These are phyloP conservation scores for Tipula helvola DNA, from an alignment of 2,888 invertebrate genomes.

Conservation along the genomic window DNA sequence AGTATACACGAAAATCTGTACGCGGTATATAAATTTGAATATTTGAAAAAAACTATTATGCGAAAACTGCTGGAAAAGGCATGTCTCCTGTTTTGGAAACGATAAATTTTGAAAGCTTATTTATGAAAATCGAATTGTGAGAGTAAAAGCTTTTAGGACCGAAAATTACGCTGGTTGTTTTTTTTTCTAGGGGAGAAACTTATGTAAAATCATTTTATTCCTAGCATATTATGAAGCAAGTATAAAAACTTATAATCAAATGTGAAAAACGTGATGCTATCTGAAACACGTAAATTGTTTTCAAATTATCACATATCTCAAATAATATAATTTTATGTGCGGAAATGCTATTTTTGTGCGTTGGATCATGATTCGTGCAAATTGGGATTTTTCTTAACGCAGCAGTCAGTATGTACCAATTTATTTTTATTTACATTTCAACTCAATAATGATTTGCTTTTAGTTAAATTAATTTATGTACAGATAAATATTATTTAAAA, in stretches of 20 bases:
- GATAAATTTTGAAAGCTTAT: not conserved
- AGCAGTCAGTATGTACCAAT: no score
- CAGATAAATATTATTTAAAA: no score
- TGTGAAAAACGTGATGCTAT: not conserved
- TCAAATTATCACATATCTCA: not conserved
- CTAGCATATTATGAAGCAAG: not conserved
- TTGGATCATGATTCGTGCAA: not conserved
- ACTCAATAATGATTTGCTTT: no score
- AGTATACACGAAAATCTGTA: not conserved
- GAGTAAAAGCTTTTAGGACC: not conserved
- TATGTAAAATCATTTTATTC: not conserved
- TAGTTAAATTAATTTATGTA: no score
- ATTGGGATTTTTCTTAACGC: not conserved
- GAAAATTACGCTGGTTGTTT: not conserved
- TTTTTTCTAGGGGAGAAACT: not conserved
- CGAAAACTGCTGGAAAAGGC: not conserved
- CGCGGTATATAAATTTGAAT: not conserved
- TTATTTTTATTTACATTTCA: no score
- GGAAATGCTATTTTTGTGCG: not conserved
- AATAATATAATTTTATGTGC: not conserved
- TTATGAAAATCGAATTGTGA: not conserved
- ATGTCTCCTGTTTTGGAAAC: not conserved
- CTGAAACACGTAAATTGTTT: not conserved
- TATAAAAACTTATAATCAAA: not conserved
- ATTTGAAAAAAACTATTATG: not conserved